Conservation (phyloP, 2,888 invertebrate species). For the Thereva nobilitata region DNA sequence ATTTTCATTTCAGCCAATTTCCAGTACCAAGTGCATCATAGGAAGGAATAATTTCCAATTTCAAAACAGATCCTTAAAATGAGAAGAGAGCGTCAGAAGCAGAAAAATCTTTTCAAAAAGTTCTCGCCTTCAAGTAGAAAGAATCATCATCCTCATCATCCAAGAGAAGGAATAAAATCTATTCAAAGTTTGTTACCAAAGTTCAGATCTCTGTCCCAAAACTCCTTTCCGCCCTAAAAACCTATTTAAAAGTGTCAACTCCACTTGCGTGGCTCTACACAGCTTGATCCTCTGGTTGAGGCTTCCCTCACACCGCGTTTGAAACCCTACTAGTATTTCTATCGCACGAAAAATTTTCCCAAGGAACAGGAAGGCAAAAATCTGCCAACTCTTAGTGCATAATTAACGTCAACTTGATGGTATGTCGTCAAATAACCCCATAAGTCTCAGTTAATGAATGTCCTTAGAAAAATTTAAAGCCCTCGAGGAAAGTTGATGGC, state of each 20-base stretch:
- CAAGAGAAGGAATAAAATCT: too few species aligned
- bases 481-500: conserved; percentile 14
- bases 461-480: conserved; percentile 11
- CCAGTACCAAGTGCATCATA: too few species aligned
- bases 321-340: too few species aligned
- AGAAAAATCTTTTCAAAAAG: too few species aligned
- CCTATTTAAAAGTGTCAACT: conserved; percentile 27
- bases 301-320: background rate
- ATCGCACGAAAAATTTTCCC: too few species aligned
- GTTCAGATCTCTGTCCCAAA: background rate
- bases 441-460: conserved; percentile 23
- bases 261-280: background rate
- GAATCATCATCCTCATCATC: too few species aligned
- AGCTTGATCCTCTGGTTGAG: background rate
- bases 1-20: too few species aligned
- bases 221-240: conserved; percentile 8
- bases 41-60: too few species aligned
- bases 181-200: too few species aligned
- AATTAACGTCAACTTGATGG: conserved; percentile 29
- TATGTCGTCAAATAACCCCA: conserved; percentile 1
- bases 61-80: too few species aligned
- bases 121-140: too few species aligned
- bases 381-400: conserved; percentile 23
- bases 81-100: too few species aligned
- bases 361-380: background rate